Evolutionary conservation across 2,113 vertebrate genomes (phyloP).

Genomic region (Macaca nemestrina): DNA sequence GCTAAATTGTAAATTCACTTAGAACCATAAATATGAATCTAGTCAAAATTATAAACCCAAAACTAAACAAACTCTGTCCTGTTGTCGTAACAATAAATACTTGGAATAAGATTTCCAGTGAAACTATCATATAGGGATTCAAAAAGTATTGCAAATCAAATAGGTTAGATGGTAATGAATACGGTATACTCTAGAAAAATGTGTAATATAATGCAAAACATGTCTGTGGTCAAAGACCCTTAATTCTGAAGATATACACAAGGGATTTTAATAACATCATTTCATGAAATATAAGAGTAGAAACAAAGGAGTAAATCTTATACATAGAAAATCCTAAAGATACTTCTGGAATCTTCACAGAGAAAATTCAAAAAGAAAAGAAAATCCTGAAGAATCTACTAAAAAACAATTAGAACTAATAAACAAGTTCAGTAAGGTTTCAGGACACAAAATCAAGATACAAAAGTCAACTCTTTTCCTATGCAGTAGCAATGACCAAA

Average conservation of each 20-base stretch:
- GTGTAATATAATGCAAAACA: neutral
- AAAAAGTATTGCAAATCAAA: neutral
- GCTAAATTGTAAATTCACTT: neutral
- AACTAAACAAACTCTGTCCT: neutral
- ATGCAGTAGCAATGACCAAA: neutral
- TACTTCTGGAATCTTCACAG: too few species aligned
- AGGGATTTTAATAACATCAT: conserved; percentile 7
- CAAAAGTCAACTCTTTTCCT: neutral
- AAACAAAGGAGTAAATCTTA: neutral
- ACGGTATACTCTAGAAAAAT: neutral
- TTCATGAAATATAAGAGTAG: neutral
- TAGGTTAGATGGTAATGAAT: neutral
- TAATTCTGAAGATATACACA: neutral
- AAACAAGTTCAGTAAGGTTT: neutral
- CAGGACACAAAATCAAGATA: neutral
- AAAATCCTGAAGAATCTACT: neutral
- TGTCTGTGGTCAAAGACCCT: neutral
- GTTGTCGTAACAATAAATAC: neutral
- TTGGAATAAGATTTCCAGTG: neutral
- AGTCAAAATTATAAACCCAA: neutral
- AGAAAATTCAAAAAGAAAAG: neutral
- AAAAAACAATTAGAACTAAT: neutral
- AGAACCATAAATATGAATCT: neutral
- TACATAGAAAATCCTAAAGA: neutral
- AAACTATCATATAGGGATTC: neutral